Conservation (phyloP, 2,113 vertebrate species). For the Coptodon rendalli region DNA sequence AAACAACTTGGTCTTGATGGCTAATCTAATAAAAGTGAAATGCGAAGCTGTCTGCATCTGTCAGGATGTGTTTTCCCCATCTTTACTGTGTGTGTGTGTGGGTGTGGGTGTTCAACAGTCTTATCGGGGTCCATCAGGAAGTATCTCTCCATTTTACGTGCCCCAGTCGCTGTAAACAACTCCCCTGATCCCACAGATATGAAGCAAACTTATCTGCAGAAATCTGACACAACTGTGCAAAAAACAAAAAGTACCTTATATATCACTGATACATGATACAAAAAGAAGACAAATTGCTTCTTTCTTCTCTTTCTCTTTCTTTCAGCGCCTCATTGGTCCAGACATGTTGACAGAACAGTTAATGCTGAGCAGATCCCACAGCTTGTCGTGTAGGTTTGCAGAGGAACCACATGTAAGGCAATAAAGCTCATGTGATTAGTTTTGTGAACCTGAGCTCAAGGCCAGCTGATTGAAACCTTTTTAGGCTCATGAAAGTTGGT, state of each 20-base stretch:
- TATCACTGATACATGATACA: not conserved
- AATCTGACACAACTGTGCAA: not conserved
- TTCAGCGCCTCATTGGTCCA: not conserved
- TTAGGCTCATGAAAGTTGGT: not conserved
- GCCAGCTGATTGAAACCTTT: not conserved
- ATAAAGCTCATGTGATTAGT: not conserved
- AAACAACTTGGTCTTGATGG: constrained; percentile 22
- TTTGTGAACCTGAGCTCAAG: not conserved
- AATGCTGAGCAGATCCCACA: constrained; percentile 1
- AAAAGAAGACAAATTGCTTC: not conserved
- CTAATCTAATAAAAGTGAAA: constrained; percentile 49
- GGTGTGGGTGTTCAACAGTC: not conserved
- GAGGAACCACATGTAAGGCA: not conserved
- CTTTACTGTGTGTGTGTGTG: not conserved
- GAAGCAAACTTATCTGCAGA: not conserved
- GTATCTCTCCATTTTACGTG: not conserved
- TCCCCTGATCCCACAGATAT: not conserved
- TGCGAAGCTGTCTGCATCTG: constrained; percentile 3
- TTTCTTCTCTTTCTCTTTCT: not conserved
- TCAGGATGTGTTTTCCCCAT: not conserved
- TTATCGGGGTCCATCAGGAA: not conserved
- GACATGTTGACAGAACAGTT: not conserved
- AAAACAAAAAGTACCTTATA: not conserved
- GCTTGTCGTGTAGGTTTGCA: not conserved
- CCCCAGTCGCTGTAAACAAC: not conserved